phyloP scores from a whole-genome alignment of 2,797 vertebrate genomes.

The Xiphophorus birchmanni region DNA sequence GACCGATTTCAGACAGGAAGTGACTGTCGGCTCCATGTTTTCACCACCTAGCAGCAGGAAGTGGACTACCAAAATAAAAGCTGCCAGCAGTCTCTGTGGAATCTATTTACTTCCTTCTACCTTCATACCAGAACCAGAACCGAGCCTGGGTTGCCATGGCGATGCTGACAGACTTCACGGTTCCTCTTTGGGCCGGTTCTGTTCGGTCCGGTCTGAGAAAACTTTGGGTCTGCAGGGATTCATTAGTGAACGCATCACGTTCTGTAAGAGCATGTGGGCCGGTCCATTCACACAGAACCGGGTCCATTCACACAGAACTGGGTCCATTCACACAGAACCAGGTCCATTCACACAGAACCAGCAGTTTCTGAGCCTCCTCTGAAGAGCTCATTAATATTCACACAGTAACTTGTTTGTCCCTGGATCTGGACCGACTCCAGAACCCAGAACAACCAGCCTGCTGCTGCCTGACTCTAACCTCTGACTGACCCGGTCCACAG shows the following conservation, averaged over 20 bases:
- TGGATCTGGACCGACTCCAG: background rate
- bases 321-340: constrained; percentile 24
- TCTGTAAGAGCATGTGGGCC: background rate
- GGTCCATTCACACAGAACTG: constrained; percentile 6
- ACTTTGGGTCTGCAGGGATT: constrained; percentile 49
- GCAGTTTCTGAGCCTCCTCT: constrained; percentile 38
- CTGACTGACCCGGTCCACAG: background rate
- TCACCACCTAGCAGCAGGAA: too few species aligned
- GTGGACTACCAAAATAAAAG: too few species aligned
- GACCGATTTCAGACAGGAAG: too few species aligned
- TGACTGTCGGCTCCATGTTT: too few species aligned
- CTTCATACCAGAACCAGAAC: background rate
- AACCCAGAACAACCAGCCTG: background rate
- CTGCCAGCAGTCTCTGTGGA: too few species aligned
- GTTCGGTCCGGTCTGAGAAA: too few species aligned
- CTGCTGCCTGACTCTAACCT: background rate
- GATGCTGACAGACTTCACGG: background rate
- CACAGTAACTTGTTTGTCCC: constrained; percentile 9
- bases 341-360: constrained; percentile 25
- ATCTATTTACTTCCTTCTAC: background rate
- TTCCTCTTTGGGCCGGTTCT: too few species aligned
- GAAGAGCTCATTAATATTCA: constrained; percentile 57
- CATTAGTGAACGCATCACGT: constrained; percentile 34
- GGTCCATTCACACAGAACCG: constrained; percentile 27
- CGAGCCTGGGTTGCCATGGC: background rate